Evolutionary conservation across 2,113 vertebrate species (phyloP), one percentile per base, ranked within the genome.

Genomic region (Myotis lucifugus): DNA sequence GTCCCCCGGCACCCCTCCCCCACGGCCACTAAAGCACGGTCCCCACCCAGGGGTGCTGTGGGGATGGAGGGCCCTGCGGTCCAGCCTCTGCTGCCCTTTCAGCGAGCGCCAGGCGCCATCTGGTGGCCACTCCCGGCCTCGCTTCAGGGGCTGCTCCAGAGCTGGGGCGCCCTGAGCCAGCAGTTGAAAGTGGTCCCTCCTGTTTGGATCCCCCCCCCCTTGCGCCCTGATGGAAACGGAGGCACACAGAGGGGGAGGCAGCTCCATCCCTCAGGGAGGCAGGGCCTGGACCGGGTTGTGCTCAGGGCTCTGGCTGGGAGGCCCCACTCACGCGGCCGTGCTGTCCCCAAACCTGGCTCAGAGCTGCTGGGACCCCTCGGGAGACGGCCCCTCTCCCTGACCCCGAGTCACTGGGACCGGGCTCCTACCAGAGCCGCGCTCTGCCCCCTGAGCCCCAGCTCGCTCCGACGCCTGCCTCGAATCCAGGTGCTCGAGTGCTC

Each of bases 381-480:
- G 64, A 40, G 73, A 32, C 19, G 1, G 6, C 18, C 5, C 40
- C 48, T 5, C 21, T 23, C 72, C 1, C 34, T 6, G 61, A 8
- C 18, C 0, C 0, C 0, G 0, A 29, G 52, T 8, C 6, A 1
- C 21, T 0, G 4, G 50, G 48, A 13, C 46, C 1, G 2, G 5
- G 13, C 4, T 15, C 15, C 5, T 0, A 27, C 25, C 23, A 17
- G 37, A 50, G 5, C 27, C 42, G 1, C 67, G 4, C 52, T n/a
- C 21, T 27, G 76, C 37, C 48, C 15, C 50, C 9, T 37, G 1
- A 25, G 84, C 48, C 61, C 74, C 67, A 1, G 2, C 21, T 7
- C 8, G 10, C 72, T 3, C 5, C 1, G 29, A 37, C 6, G 0
- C 70, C 19, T 3, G 42, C 82, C 72, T 11, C 0, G 15, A 4